These are phyloP conservation scores for Dendrocopos noguchii DNA, from an alignment of 2,113 vertebrate species.

Conservation along the genomic window DNA sequence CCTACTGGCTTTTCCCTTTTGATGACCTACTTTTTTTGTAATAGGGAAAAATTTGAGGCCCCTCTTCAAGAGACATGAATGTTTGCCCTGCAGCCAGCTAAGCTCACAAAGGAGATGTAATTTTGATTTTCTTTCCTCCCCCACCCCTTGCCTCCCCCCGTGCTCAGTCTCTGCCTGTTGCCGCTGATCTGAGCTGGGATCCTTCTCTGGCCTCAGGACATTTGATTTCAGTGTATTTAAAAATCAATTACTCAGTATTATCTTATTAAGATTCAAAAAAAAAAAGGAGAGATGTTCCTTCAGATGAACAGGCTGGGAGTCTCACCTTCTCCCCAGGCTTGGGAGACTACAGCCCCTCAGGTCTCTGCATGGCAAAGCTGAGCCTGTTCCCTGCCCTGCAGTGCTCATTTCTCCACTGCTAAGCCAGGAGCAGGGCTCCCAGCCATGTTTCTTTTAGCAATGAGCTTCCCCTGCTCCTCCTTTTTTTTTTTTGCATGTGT, in stretches of 20 bases:
- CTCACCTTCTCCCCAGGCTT: not conserved
- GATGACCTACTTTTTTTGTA: constrained; percentile 12
- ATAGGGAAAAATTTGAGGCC: not conserved
- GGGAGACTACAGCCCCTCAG: accelerated
- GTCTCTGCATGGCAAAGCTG: not conserved
- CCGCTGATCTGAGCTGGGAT: not conserved
- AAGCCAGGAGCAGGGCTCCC: not conserved
- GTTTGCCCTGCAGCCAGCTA: not conserved
- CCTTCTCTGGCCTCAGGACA: not conserved
- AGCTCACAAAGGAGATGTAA: not conserved
- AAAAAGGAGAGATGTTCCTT: not conserved
- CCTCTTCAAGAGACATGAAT: not conserved
- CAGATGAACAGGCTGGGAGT: not conserved
- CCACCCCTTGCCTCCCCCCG: not conserved
- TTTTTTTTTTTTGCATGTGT: not conserved
- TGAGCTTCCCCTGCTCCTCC: not conserved
- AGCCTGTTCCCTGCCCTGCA: not conserved
- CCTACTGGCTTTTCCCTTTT: not conserved
- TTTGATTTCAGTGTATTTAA: constrained; percentile 54
- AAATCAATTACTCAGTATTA: constrained; percentile 55
- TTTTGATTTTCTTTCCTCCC: not conserved
- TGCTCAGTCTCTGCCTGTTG: not conserved
- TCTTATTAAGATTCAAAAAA: not conserved
- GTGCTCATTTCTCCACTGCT: not conserved
- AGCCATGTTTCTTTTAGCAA: not conserved